Conservation (phyloP, 1,140 invertebrate genomes). For the Sinella curviseta region DNA sequence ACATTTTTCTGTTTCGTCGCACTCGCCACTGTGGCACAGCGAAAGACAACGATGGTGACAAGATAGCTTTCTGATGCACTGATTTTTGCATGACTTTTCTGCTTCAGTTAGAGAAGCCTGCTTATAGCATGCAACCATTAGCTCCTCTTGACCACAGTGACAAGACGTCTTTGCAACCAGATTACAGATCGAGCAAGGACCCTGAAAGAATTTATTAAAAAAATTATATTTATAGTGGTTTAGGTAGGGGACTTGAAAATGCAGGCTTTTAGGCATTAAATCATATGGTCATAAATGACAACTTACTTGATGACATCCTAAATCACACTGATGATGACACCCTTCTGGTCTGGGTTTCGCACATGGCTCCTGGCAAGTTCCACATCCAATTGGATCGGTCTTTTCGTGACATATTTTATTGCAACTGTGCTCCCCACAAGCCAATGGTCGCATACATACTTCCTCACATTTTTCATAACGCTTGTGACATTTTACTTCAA, state of each 20-base stretch:
- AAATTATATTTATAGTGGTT: neutral
- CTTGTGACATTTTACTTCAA: conserved; percentile 45
- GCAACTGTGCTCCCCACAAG: conserved; percentile 47
- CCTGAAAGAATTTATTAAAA: conserved; percentile 40
- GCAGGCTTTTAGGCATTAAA: neutral
- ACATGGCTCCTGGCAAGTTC: conserved; percentile 72
- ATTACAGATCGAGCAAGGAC: conserved; percentile 53
- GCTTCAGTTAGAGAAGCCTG: conserved; percentile 38
- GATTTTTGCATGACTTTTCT: conserved; percentile 67
- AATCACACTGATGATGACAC: conserved; percentile 75
- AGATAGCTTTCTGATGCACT: conserved; percentile 74
- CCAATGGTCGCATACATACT: conserved; percentile 52
- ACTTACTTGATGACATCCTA: conserved; percentile 68
- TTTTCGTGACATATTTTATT: conserved; percentile 35
- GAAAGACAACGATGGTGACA: conserved; percentile 73
- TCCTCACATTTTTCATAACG: conserved; percentile 54
- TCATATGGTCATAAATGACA: neutral
- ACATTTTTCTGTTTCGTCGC: conserved; percentile 66
- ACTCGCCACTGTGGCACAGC: conserved; percentile 75
- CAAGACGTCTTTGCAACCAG: conserved; percentile 43
- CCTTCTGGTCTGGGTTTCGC: conserved; percentile 67
- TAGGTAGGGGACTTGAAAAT: too few species aligned
- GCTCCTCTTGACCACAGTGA: conserved; percentile 44
- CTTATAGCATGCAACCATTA: conserved; percentile 41
- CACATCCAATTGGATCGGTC: conserved; percentile 63